Base-by-base conservation (phyloP, 2,888 invertebrate species). In the Drosophila imparisetae region DNA sequence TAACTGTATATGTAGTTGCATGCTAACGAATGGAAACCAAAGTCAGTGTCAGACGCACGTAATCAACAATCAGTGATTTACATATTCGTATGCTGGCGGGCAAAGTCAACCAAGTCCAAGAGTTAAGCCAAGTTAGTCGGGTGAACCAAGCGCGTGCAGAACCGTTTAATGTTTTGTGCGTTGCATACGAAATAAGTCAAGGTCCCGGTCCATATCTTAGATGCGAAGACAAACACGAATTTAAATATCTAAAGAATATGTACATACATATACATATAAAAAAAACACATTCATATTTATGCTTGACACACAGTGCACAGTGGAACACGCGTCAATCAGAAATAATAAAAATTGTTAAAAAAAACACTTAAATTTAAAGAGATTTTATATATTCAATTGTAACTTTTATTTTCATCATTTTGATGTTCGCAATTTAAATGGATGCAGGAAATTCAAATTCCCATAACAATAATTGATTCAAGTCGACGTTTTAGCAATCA, bases 101-200 rank as follows among this genome's bases (percentile, higher is more conserved):
- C 61, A 54, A 72, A 49, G 45, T 53, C 49, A 58, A 18, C 50
- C 45, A 38, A 72, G 50, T 48, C 54, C 38, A 30, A 32, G 32
- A 13, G 13, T 21, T 65, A 40, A 66, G 38, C 42, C 58, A 62
- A 69, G 29, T 49, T 36, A 57, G 50, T 53, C 67, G 52, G 57
- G 67, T 60, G 34, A 60, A 36, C 27, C 65, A 55, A 50, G 30
- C 59, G 68, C 54, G 77, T 60, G 66, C 38, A 73, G 70, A 81
- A 73, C 55, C 72, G 79, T 63, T 82, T 74, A 66, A 62, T 36
- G 59, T n/a, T 57, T 32, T 86, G 86, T 86, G 85, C 29, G 55
- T 30, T 78, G 85, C 80, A 85, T 85, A 88, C 89, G 62, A 60
- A 90, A 86, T 90, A 90, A 85, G 85, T 88, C 85, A 85, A 90